Evolutionary conservation across 2,797 vertebrate species (phyloP), one percentile per base, ranked within the genome.

Genomic region (Toxotes lorentzi): DNA sequence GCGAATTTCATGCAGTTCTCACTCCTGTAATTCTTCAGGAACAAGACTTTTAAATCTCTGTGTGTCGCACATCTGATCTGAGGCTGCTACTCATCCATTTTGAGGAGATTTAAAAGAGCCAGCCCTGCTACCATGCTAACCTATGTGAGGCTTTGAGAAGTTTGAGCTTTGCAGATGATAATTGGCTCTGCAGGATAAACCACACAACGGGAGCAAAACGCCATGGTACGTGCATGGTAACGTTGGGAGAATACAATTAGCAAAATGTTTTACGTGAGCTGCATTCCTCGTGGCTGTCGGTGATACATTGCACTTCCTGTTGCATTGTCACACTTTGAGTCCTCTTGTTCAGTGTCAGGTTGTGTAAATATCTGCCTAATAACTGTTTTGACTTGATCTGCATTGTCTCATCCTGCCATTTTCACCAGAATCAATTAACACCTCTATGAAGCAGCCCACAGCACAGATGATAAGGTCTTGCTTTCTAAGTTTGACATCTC

Each of bases 1-100:
- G 78, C 70, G 84, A 79, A 92, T 90, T 91, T 90, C 86, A 90
- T 83, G 83, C 84, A 79, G 79, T 89, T 89, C 62, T 45, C 76
- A 78, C 85, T 83, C 84, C 79, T 90, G 80, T 62, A 50, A 85
- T 91, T 91, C 83, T 91, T 84, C 80, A 83, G 78, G 75, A 87
- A 85, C 67, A 77, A 68, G 79, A 78, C 78, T 75, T 78, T 83
- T 70, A 85, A 88, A 83, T 87, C 84, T 79, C 60, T 77, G 65
- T 47, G 51, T 66, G 70, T 70, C 72, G 63, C 54, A 70, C 75
- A 79, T 82, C 76, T 73, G 59, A 78, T 85, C 64, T 61, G 68
- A 76, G 66, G 69, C 62, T 51, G 41, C 51, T 24, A 17, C 59
- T 82, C 78, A 83, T 86, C 86, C 69, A 74, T 87, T 88, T 61